These are phyloP conservation scores for Squalus acanthias DNA, from an alignment of 2,797 vertebrate genomes.

Conservation along the genomic window DNA sequence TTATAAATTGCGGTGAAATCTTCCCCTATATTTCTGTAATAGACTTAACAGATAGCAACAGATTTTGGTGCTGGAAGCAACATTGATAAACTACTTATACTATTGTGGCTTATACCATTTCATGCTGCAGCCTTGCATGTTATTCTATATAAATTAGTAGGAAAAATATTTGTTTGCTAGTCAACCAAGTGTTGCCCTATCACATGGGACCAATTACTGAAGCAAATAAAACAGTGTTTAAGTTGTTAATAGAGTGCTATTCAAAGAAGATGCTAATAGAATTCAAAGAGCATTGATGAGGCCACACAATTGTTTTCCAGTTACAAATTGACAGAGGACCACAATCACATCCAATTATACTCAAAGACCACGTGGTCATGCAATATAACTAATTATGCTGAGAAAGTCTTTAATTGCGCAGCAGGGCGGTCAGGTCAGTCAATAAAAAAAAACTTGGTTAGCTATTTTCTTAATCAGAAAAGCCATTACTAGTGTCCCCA, in stretches of 20 bases:
- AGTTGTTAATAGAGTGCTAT: neutral
- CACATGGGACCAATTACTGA: neutral
- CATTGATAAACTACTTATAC: too few species aligned
- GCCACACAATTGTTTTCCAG: neutral
- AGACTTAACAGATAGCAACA: neutral
- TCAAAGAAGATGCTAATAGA: neutral
- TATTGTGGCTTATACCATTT: too few species aligned
- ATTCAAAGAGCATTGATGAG: neutral
- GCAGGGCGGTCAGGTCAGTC: neutral
- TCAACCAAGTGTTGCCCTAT: neutral
- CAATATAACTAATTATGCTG: neutral
- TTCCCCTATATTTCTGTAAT: neutral
- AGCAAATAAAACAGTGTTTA: neutral
- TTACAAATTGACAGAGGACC: neutral
- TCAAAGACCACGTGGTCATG: too few species aligned
- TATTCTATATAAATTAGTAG: neutral
- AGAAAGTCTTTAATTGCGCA: neutral
- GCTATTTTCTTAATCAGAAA: neutral
- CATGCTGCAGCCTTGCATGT: too few species aligned
- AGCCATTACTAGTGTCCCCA: neutral
- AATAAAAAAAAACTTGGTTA: neutral
- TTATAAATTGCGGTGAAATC: neutral
- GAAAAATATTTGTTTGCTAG: neutral
- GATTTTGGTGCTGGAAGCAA: neutral
- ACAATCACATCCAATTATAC: neutral